phyloP scores from a whole-genome alignment of 2,113 vertebrate genomes.

The Chrysemys picta region DNA sequence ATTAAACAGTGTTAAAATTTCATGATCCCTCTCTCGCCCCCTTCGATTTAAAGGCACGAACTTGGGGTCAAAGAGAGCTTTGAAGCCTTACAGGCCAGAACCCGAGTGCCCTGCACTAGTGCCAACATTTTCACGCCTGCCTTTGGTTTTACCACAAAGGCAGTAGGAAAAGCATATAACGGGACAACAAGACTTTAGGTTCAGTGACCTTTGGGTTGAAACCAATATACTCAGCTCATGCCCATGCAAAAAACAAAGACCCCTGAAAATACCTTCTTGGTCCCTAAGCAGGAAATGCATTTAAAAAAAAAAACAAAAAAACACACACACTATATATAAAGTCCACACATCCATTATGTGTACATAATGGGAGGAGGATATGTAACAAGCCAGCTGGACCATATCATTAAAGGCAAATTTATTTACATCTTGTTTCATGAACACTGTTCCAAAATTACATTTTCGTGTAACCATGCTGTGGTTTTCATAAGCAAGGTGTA shows the following conservation, averaged over 20 bases:
- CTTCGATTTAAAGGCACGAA: accelerated
- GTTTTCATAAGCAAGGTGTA: background rate
- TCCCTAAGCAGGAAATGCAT: background rate
- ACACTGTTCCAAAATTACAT: background rate
- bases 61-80: background rate
- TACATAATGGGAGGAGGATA: background rate
- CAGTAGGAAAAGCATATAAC: background rate
- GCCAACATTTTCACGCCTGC: background rate
- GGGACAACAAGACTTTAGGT: background rate
- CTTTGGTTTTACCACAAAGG: background rate
- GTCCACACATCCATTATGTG: accelerated
- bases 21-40: background rate
- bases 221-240: background rate
- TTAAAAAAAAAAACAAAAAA: background rate
- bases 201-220: background rate
- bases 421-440: background rate
- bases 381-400: background rate
- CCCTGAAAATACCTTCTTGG: background rate
- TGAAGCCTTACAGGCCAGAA: background rate
- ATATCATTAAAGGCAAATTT: background rate
- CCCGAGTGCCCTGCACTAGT: background rate
- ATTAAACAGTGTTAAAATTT: accelerated
- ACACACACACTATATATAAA: accelerated
- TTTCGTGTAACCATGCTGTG: background rate
- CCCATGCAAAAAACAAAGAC: background rate